A percentile compares a stretch with the other conserved stretches of the same genome.
Conservation (phyloP, 2,113 vertebrate genomes). For the Dryoscopus gambensis region DNA sequence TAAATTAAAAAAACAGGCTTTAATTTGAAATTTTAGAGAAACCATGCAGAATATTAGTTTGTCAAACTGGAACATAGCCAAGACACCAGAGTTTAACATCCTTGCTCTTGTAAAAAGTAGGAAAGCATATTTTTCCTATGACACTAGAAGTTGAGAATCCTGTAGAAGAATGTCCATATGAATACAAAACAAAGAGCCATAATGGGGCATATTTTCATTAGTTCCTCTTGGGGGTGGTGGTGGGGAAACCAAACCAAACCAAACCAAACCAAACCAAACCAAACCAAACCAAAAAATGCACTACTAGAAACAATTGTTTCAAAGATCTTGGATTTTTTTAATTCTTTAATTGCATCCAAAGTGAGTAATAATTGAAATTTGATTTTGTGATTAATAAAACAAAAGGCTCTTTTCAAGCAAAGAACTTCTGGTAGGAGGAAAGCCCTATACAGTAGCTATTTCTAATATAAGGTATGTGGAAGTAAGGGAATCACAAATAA, state of each 20-base stretch:
- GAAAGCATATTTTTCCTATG: background rate
- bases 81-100: background rate
- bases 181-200: background rate
- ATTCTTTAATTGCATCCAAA: background rate
- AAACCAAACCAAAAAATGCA: background rate
- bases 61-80: background rate
- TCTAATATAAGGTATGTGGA: background rate
- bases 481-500: background rate
- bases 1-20: background rate
- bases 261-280: background rate
- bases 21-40: background rate
- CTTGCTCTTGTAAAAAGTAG: background rate
- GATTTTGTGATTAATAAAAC: background rate
- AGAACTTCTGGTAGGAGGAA: background rate
- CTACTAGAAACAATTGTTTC: background rate
- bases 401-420: background rate
- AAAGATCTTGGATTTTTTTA: background rate
- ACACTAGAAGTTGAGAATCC: background rate
- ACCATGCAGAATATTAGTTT: background rate
- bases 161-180: background rate
- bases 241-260: background rate
- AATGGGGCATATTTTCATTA: background rate
- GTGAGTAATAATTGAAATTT: background rate
- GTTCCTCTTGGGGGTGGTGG: background rate
- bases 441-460: background rate